Evolutionary conservation across 2,888 invertebrate genomes (phyloP).

Genomic region (Nomada fucata): DNA sequence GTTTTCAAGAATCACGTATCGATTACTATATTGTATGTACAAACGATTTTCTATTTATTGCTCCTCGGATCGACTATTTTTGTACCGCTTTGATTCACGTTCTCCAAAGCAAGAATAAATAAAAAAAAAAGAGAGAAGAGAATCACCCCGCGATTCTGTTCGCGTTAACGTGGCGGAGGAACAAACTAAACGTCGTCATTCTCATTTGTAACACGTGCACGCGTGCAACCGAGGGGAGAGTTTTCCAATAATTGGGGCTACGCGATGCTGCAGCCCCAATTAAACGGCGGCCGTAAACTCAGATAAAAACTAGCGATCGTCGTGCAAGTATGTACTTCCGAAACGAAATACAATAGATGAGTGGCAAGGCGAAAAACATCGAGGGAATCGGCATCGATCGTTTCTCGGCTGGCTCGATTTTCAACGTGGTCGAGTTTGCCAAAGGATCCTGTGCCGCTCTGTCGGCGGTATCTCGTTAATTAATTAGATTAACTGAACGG

Average conservation of each 20-base stretch:
- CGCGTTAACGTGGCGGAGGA: not conserved
- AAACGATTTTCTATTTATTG: not conserved
- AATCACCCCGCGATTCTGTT: not conserved
- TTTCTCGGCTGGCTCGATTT: conserved; percentile 6
- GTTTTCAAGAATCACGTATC: not conserved
- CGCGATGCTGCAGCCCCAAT: conserved; percentile 15
- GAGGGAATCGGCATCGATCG: conserved; percentile 8
- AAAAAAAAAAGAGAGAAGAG: no score
- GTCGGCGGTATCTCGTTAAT: conserved; percentile 19
- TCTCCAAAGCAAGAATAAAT: no score
- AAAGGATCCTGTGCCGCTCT: not conserved
- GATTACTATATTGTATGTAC: not conserved
- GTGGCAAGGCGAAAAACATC: not conserved
- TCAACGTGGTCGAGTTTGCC: conserved; percentile 1
- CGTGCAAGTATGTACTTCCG: conserved; percentile 1
- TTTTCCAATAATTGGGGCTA: conserved; percentile 47
- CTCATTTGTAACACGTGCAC: conserved; percentile 3
- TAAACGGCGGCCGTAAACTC: conserved; percentile 17
- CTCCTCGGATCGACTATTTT: no score
- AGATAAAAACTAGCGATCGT: conserved; percentile 10
- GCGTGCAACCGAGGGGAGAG: not conserved
- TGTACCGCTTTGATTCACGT: no score
- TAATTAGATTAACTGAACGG: not conserved
- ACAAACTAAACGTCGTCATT: not conserved
- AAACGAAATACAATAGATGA: conserved; percentile 4